phyloP scores from a whole-genome alignment of 1,140 invertebrate genomes.

The Rhynchophorus ferrugineus region DNA sequence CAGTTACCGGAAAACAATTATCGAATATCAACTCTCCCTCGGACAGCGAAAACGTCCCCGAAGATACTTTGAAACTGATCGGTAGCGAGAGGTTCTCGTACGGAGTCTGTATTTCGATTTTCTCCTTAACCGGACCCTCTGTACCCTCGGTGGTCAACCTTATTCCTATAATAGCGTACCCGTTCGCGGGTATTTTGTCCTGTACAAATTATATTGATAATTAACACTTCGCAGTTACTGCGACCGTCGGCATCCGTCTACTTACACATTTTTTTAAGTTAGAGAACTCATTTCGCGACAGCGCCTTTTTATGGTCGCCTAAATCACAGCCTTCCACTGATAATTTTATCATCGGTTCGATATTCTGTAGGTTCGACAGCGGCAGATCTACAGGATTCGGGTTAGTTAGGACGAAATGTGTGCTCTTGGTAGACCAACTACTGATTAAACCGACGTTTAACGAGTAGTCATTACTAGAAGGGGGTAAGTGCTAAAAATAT shows the following conservation, averaged over 20 bases:
- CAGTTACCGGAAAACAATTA: slow-evolving; percentile 72
- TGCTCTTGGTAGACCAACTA: slow-evolving; percentile 56
- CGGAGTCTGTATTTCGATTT: slow-evolving; percentile 65
- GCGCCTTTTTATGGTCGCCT: slow-evolving; percentile 49
- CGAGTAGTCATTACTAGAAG: slow-evolving; percentile 46
- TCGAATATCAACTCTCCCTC: slow-evolving; percentile 63
- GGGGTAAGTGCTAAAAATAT: slow-evolving; percentile 43
- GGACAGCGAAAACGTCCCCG: slow-evolving; percentile 52
- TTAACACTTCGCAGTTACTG: neutral
- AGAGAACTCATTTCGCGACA: slow-evolving; percentile 43
- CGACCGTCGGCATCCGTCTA: too few species aligned
- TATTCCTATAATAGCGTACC: slow-evolving; percentile 67
- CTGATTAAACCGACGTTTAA: slow-evolving; percentile 72
- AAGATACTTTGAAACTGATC: slow-evolving; percentile 54
- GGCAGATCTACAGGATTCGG: slow-evolving; percentile 67
- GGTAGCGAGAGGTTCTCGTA: slow-evolving; percentile 60
- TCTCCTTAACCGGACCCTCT: slow-evolving; percentile 62
- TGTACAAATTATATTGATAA: slow-evolving; percentile 31
- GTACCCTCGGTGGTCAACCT: slow-evolving; percentile 59
- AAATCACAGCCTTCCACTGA: slow-evolving; percentile 63
- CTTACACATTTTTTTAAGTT: slow-evolving; percentile 45
- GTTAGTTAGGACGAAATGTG: slow-evolving; percentile 67
- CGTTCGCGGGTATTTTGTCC: slow-evolving; percentile 53
- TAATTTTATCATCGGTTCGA: slow-evolving; percentile 57
- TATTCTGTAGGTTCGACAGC: slow-evolving; percentile 58